These are phyloP conservation scores for Pyrrhia umbra DNA, from an alignment of 2,888 invertebrate genomes.

Conservation along the genomic window DNA sequence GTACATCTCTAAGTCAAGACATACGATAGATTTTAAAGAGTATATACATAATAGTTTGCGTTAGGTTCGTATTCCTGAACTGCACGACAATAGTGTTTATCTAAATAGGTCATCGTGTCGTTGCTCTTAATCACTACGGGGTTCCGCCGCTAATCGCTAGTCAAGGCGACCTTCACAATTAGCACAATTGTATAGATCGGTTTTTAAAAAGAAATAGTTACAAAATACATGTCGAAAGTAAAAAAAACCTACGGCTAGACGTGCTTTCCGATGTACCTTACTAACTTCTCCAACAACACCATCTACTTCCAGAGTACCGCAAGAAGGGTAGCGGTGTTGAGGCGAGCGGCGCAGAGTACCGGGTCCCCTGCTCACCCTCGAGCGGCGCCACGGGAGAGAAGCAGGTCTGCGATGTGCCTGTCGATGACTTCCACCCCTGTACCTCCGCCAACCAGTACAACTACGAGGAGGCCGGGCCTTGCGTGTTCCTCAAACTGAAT, in stretches of 20 bases:
- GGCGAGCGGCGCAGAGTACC: constrained; percentile 89
- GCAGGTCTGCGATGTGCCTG: constrained; percentile 95
- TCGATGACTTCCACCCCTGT: constrained; percentile 94
- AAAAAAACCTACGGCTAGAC: background rate
- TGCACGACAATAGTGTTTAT: constrained; percentile 7
- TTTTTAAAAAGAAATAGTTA: constrained; percentile 15
- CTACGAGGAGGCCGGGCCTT: constrained; percentile 96
- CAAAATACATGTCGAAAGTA: background rate
- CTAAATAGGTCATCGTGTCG: constrained; percentile 28
- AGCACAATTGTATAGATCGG: constrained; percentile 10
- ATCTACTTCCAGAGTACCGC: constrained; percentile 79
- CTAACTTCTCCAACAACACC: too few relatives aligned
- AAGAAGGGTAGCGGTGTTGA: constrained; percentile 86
- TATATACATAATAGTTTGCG: too few relatives aligned
- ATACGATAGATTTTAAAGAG: too few relatives aligned
- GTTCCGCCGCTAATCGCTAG: constrained; percentile 31
- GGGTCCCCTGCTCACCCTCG: constrained; percentile 92
- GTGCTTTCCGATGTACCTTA: too few relatives aligned
- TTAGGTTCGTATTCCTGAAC: background rate
- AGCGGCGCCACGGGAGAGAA: constrained; percentile 91
- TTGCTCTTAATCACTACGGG: constrained; percentile 38
- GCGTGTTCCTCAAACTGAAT: constrained; percentile 99
- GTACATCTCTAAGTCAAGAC: too few relatives aligned
- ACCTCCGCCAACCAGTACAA: constrained; percentile 95
- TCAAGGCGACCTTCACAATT: constrained; percentile 27